Conservation (phyloP, 2,888 invertebrate genomes). For the Mayetiola destructor region DNA sequence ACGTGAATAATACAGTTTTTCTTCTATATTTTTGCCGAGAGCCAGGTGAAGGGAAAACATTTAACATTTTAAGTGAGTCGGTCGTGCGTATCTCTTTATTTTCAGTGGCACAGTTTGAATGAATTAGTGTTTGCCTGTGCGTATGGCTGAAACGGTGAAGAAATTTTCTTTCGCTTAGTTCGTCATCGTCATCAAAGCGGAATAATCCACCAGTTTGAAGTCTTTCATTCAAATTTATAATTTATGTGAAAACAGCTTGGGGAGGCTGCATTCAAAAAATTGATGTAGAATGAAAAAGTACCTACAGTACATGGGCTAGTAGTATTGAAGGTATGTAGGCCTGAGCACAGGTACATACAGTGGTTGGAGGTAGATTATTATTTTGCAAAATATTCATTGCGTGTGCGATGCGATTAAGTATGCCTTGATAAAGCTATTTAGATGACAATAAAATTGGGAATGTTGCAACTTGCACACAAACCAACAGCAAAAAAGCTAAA, state of each 20-base stretch:
- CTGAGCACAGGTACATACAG: not conserved
- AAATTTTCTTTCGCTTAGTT: conserved; percentile 4
- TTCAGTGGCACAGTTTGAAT: not conserved
- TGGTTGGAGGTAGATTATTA: not conserved
- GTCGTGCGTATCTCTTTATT: too few relatives aligned
- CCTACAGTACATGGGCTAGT: too few relatives aligned
- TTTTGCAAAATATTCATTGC: not conserved
- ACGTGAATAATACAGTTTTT: too few relatives aligned
- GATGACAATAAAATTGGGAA: not conserved
- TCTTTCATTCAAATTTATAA: not conserved
- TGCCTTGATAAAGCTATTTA: not conserved
- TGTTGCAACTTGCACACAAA: not conserved
- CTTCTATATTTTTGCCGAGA: too few relatives aligned
- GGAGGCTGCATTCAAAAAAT: not conserved
- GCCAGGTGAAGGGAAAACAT: too few relatives aligned
- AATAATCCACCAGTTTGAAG: conserved; percentile 7
- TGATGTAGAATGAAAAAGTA: not conserved
- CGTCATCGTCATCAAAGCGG: conserved; percentile 1
- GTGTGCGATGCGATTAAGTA: not conserved
- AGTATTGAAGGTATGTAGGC: too few relatives aligned
- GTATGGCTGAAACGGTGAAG: too few relatives aligned
- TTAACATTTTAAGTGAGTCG: too few relatives aligned
- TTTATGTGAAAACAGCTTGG: too few relatives aligned
- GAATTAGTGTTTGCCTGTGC: not conserved
- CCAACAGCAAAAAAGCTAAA: not conserved